Evolutionary conservation across 2,797 vertebrate species (phyloP), one percentile per base, ranked within the genome.

Genomic region (Potorous gilbertii): DNA sequence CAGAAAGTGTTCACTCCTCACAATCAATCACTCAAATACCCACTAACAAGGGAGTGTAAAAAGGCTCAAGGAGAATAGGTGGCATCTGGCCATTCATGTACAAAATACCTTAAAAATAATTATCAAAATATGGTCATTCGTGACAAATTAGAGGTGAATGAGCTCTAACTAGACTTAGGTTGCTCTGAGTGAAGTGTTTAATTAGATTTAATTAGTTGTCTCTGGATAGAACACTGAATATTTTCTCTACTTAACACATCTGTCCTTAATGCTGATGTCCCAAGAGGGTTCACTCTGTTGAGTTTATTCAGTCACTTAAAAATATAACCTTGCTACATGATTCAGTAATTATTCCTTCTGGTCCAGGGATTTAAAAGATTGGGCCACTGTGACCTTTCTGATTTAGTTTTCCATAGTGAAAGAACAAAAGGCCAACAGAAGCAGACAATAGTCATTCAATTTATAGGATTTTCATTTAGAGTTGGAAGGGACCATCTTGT

Each of bases 121-220:
- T 55, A 95, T 91, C 87, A 46, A 96, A 94, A 96, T 96, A 91
- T 54, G 55, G 57, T 92, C 92, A 93, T 31, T 95, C 90, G 40
- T 95, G 94, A 97, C 95, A 95, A 95, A 94, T 92, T 95, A 94
- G 92, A 92, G 96, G 81, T 93, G 55, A 96, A 97, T 95, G 54
- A 92, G 96, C 94, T 93, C 56, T 96, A 97, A 97, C 94, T 97
- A 96, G 95, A 97, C 40, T 92, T 93, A 50, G 52, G 28, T 95
- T 91, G 87, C 81, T 74, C 91, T 90, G 87, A 90, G 52, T 62
- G 56, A 97, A 94, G 93, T 66, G 13, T 74, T 96, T 97, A 94
- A 95, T 96, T 92, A 96, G 90, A 54, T 54, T 90, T 95, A 96
- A 96, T 74, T 91, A 92, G 57, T 66, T 94, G 34, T 89, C 81